phyloP scores from a whole-genome alignment of 2,888 invertebrate genomes.

The Macrostomum cliftonense region DNA sequence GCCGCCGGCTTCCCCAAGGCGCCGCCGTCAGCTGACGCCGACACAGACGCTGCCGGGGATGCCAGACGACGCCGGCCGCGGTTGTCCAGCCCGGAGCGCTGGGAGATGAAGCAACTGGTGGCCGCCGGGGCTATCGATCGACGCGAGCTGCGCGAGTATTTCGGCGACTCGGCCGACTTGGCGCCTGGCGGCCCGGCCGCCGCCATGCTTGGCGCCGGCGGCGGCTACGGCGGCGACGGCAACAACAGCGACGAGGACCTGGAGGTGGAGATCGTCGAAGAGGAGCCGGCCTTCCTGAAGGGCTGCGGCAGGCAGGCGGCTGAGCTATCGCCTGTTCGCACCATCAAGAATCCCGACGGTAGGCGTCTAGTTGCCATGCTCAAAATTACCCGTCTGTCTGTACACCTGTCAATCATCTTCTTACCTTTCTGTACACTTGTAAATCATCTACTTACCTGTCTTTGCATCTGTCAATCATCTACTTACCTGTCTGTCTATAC shows the following conservation, averaged over 20 bases:
- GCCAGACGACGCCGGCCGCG: conserved; percentile 51
- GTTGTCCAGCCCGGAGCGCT: conserved; percentile 77
- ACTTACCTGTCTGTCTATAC: no score
- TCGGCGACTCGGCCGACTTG: conserved; percentile 76
- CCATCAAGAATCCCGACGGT: conserved; percentile 71
- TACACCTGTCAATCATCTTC: no score
- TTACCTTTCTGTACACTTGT: no score
- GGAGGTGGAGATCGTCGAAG: conserved; percentile 92
- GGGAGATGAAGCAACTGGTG: conserved; percentile 95
- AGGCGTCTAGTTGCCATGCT: no score
- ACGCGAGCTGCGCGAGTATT: conserved; percentile 85
- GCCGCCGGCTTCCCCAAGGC: conserved; percentile 40
- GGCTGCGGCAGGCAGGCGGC: conserved; percentile 2
- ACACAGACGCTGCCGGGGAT: conserved; percentile 44
- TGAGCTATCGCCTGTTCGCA: conserved; percentile 8
- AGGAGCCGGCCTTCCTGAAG: conserved; percentile 78
- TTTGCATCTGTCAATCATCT: no score
- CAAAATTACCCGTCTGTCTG: no score
- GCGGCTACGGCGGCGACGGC: conserved; percentile 10
- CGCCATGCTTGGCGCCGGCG: conserved; percentile 11
- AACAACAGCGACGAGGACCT: conserved; percentile 67
- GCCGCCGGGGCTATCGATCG: conserved; percentile 75
- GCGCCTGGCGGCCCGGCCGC: conserved; percentile 48
- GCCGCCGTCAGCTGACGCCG: conserved; percentile 50
- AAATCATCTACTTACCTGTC: no score